Conservation (phyloP, 2,888 invertebrate genomes). For the Rotaria magnacalcarata region DNA sequence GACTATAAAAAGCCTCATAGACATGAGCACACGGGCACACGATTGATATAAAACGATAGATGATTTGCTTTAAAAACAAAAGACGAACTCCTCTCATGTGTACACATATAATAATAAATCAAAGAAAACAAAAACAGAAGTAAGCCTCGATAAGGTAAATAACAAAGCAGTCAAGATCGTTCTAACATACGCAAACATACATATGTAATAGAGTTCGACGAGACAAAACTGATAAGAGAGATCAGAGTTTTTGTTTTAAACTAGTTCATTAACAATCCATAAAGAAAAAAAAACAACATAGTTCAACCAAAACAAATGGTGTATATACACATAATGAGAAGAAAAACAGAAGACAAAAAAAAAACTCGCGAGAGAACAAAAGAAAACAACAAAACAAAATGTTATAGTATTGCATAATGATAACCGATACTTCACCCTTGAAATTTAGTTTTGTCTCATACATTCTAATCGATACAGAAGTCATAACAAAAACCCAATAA, state of each 20-base stretch:
- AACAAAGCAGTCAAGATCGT: not conserved
- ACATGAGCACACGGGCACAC: slow-evolving; percentile 11
- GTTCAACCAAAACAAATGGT: not conserved
- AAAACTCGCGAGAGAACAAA: not conserved
- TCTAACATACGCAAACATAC: not conserved
- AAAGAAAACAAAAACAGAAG: not conserved
- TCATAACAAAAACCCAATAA: slow-evolving; percentile 18
- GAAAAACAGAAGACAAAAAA: not conserved
- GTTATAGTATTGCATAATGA: slow-evolving; percentile 18
- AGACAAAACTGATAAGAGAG: not conserved
- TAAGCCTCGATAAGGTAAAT: not conserved
- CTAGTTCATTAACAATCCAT: not conserved
- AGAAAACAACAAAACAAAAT: not conserved
- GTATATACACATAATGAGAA: slow-evolving; percentile 15
- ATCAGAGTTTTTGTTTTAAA: not conserved
- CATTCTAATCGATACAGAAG: not conserved
- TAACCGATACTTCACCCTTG: slow-evolving; percentile 4
- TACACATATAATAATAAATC: not conserved
- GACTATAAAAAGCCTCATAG: not conserved
- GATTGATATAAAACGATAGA: slow-evolving; percentile 21
- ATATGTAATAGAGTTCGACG: not conserved
- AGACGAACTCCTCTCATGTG: not conserved
- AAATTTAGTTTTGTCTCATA: not conserved
- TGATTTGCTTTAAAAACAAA: not conserved
- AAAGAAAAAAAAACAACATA: slow-evolving; percentile 1